These are phyloP conservation scores for Nomada lathburiana DNA, from an alignment of 2,888 invertebrate genomes.

Conservation along the genomic window DNA sequence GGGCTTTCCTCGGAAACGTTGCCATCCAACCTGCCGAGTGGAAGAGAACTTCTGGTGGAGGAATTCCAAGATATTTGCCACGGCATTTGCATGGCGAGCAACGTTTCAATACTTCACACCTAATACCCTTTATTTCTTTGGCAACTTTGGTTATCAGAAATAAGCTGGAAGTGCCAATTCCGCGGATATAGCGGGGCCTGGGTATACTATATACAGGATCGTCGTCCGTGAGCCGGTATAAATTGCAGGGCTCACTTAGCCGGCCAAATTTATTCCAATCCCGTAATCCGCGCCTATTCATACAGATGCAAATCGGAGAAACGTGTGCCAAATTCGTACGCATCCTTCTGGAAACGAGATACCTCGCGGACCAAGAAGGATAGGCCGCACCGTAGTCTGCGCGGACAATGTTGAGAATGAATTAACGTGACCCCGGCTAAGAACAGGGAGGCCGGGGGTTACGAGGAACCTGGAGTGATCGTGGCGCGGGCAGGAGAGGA, in stretches of 20 bases:
- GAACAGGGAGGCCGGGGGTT: slow-evolving; percentile 50
- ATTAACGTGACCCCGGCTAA: slow-evolving; percentile 70
- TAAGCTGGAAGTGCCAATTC: slow-evolving; percentile 42
- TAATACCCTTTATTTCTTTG: slow-evolving; percentile 12
- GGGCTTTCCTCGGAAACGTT: too few relatives aligned
- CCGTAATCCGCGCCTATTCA: slow-evolving; percentile 77
- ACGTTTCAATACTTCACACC: slow-evolving; percentile 21
- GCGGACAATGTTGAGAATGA: slow-evolving; percentile 66
- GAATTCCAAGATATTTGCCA: background rate
- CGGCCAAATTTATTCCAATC: slow-evolving; percentile 76
- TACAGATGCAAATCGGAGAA: slow-evolving; percentile 77
- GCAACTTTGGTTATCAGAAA: slow-evolving; percentile 32
- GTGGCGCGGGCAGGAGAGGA: background rate
- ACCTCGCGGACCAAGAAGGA: slow-evolving; percentile 64
- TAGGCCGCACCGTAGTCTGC: slow-evolving; percentile 50
- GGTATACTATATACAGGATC: slow-evolving; percentile 39
- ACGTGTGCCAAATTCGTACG: slow-evolving; percentile 77
- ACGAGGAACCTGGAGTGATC: slow-evolving; percentile 24
- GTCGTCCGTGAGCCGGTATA: slow-evolving; percentile 66
- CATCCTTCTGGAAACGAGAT: slow-evolving; percentile 75
- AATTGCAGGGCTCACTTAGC: slow-evolving; percentile 75
- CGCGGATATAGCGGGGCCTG: slow-evolving; percentile 23
- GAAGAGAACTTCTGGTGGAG: background rate
- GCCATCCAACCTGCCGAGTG: too few relatives aligned
- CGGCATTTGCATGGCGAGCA: background rate